Evolutionary conservation across 2,113 vertebrate species (phyloP).

Genomic region (Hystrix brachyura): DNA sequence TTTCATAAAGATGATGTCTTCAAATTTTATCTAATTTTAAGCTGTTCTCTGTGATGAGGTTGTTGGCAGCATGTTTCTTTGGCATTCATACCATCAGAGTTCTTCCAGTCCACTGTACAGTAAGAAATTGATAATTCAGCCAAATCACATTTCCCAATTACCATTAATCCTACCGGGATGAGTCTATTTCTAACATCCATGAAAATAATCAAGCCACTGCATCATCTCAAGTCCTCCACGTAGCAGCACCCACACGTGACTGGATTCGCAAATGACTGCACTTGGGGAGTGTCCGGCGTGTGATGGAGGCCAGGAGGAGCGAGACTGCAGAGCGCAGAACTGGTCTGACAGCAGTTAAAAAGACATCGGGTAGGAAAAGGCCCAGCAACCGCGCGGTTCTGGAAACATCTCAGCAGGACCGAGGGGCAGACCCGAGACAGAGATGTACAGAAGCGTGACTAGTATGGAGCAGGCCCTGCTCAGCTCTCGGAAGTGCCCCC

Average conservation of each 20-base stretch:
- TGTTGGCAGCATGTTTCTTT: neutral
- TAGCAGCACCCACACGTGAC: neutral
- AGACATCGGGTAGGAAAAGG: neutral
- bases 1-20: neutral
- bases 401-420: neutral
- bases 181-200: neutral
- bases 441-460: neutral
- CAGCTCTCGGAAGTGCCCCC: neutral
- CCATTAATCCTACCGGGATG: neutral
- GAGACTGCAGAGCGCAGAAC: too few relatives aligned
- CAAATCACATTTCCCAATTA: neutral
- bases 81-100: neutral
- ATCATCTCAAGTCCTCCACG: neutral
- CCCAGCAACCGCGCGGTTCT: neutral
- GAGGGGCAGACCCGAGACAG: neutral
- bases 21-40: neutral
- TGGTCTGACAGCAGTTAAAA: neutral
- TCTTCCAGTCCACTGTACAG: neutral
- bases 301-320: neutral
- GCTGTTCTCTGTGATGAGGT: neutral
- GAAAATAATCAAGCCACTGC: neutral
- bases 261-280: neutral
- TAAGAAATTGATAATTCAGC: neutral
- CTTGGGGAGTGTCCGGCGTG: neutral
- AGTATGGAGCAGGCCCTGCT: neutral